Evolutionary conservation across 1,140 invertebrate genomes (phyloP).

Genomic region (Papilio aristodemus): DNA sequence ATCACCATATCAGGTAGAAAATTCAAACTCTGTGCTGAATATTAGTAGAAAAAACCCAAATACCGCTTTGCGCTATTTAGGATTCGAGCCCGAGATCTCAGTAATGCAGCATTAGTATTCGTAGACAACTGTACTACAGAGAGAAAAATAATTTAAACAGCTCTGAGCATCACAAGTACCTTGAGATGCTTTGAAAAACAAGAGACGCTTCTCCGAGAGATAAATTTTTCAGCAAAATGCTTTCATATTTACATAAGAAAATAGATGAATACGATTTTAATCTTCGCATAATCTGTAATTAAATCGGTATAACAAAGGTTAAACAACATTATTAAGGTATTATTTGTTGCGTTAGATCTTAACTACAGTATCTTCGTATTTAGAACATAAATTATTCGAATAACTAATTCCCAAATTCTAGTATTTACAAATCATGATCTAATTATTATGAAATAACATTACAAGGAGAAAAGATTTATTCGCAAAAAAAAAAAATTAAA

Average conservation of each 20-base stretch:
- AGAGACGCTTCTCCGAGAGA: constrained; percentile 8
- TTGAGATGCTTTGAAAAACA: constrained; percentile 11
- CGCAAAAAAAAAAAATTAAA: no score
- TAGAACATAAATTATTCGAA: not conserved
- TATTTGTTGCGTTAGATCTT: not conserved
- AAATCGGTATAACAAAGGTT: constrained; percentile 22
- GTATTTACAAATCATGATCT: not conserved
- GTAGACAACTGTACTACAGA: not conserved
- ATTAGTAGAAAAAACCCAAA: no score
- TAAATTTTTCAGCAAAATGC: not conserved
- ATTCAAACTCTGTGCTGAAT: no score
- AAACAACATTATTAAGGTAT: not conserved
- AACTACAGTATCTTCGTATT: not conserved
- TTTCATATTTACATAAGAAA: constrained; percentile 7
- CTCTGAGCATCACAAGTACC: not conserved
- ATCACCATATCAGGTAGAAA: no score
- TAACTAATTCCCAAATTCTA: not conserved
- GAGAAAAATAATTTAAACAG: constrained; percentile 14
- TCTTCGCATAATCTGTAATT: constrained; percentile 11
- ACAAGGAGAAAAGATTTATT: no score
- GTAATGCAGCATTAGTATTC: no score
- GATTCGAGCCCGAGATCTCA: no score
- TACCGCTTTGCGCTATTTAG: no score
- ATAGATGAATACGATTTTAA: constrained; percentile 11
- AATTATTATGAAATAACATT: not conserved